Base-by-base conservation (phyloP, 2,888 invertebrate genomes). In the Gymnoscelis rufifasciata region DNA sequence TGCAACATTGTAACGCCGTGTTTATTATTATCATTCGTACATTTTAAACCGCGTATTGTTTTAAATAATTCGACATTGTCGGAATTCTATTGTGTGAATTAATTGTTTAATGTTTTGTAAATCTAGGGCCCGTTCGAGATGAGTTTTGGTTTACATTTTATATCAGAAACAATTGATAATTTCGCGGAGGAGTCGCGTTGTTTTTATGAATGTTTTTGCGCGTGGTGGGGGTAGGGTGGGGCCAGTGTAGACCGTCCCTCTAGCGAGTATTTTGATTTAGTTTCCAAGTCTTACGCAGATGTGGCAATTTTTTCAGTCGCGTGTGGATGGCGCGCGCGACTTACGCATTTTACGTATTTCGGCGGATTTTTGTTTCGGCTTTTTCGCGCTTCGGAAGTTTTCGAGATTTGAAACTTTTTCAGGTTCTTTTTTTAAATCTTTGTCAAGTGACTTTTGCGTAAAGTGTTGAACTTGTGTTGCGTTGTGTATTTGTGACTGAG, bases 161-260 rank as follows among this genome's bases (percentile, higher is more conserved):
- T 78, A 80, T 79, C n/a, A n/a, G n/a, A 83, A 84, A 86, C 79
- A 83, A 82, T 82, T 80, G 82, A 71, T 82, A 80, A 83, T 77
- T 86, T 86, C 73, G 83, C 83, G 80, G 75, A 71, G 78, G 76
- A 76, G 78, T 72, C 68, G 78, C 75, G 77, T 71, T 69, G 82
- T 87, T 88, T 87, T 88, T 86, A 81, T 81, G 83, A 82, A 83
- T 83, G 87, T 87, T 87, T 88, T 88, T 86, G 84, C 84, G 83
- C 81, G 56, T 75, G 74, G 87, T 76, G 84, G 87, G 87, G 83
- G 82, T 65, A 79, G 84, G 87, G 87, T 82, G 87, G 86, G 82
- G 87, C 87, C 71, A 82, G 64, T 46, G 65, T 58, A 68, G 87
- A 79, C 72, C 87, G 87, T 84, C 87, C 87, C 87, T 86, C 86